phyloP scores from a whole-genome alignment of 1,140 invertebrate species.

The Dinothrombium tinctorium region DNA sequence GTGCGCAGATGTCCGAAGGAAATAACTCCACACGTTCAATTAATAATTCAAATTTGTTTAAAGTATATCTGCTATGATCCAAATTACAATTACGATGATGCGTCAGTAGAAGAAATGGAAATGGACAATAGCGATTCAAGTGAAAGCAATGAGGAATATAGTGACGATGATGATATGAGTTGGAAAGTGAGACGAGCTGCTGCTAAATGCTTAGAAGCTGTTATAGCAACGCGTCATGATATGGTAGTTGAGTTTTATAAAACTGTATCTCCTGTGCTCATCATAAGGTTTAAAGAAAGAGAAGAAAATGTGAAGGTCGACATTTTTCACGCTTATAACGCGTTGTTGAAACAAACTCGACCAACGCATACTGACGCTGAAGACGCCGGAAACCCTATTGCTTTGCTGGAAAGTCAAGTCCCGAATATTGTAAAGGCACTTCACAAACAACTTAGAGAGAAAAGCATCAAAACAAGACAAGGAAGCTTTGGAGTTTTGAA shows the following conservation, averaged over 20 bases:
- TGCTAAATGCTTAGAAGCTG: conserved; percentile 87
- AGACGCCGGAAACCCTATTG: conserved; percentile 10
- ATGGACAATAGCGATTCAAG: conserved; percentile 45
- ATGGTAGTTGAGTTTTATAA: conserved; percentile 70
- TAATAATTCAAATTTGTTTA: conserved; percentile 66
- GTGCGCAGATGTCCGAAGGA: conserved; percentile 85
- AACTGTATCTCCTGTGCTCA: conserved; percentile 62
- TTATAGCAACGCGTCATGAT: conserved; percentile 74
- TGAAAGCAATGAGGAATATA: conserved; percentile 74
- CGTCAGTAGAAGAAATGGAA: conserved; percentile 29
- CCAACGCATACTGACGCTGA: conserved; percentile 27
- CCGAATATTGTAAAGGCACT: conserved; percentile 58
- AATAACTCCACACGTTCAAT: conserved; percentile 63
- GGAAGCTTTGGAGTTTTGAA: conserved; percentile 72
- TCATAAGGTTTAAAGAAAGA: conserved; percentile 41
- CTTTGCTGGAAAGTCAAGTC: conserved; percentile 29
- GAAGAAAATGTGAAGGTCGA: conserved; percentile 98
- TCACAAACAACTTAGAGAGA: conserved; percentile 73
- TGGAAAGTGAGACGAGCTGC: conserved; percentile 89
- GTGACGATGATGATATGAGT: conserved; percentile 97
- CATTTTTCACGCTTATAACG: conserved; percentile 86
- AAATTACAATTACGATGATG: conserved; percentile 91
- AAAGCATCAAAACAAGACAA: conserved; percentile 74
- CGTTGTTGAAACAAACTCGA: conserved; percentile 65
- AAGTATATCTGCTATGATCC: conserved; percentile 90